Percentiles rank a stretch among this genome's conserved stretches.
These are phyloP conservation scores for Alethe castanea DNA, from an alignment of 2,113 vertebrate genomes.

Conservation along the genomic window DNA sequence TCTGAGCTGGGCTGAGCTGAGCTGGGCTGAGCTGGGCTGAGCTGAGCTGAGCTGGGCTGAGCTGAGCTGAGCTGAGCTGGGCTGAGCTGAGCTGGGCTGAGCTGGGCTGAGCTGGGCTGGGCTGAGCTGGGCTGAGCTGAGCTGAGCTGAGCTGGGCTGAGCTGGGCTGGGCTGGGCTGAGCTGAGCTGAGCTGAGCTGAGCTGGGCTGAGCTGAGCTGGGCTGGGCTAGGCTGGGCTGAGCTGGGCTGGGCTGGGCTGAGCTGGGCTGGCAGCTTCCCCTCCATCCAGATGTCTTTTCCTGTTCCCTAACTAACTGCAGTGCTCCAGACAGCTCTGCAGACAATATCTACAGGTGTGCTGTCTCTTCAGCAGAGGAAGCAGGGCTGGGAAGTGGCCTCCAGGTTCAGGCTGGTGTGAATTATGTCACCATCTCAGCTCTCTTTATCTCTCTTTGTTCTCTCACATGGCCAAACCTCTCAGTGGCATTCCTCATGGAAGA, in stretches of 20 bases:
- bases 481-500: neutral
- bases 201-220: rapidly evolving
- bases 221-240: neutral
- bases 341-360: neutral
- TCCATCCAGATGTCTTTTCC: neutral
- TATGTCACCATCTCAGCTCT: neutral
- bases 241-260: neutral
- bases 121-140: neutral
- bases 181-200: rapidly evolving
- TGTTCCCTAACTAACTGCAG: neutral
- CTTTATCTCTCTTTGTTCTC: neutral
- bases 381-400: neutral
- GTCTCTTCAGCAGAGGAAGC: neutral
- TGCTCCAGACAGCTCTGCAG: neutral
- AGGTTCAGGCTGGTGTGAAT: neutral
- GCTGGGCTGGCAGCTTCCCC: neutral
- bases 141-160: rapidly evolving
- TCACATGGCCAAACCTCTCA: neutral
- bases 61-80: rapidly evolving
- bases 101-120: neutral
- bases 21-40: neutral
- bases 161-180: neutral
- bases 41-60: rapidly evolving
- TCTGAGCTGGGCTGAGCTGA: neutral
- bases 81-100: neutral